Conservation (phyloP, 2,113 vertebrate species). For the Sturnira hondurensis region DNA sequence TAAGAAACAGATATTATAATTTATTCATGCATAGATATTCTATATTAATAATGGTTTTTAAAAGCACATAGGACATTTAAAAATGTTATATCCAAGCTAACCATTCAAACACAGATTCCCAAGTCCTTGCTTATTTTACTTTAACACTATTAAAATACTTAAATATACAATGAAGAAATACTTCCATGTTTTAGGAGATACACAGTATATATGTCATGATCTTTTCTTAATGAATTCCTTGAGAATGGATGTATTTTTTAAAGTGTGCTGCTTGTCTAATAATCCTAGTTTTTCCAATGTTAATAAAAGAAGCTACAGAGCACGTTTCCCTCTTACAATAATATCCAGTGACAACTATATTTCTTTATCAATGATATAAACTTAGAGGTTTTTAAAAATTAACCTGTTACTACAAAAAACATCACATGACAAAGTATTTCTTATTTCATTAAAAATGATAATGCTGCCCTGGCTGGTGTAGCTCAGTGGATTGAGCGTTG, state of each 20-base stretch:
- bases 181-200: neutral
- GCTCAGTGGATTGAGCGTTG: too few relatives aligned
- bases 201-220: neutral
- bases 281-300: neutral
- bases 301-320: neutral
- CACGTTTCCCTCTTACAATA: neutral
- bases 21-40: neutral
- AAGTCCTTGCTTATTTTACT: neutral
- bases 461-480: too few relatives aligned
- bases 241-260: neutral
- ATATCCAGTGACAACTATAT: neutral
- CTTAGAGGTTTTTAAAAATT: neutral
- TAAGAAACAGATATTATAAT: neutral
- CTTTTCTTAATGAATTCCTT: neutral
- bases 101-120: neutral
- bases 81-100: neutral
- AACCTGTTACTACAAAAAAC: neutral
- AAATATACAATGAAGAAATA: neutral
- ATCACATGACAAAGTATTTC: neutral
- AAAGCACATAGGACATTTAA: neutral
- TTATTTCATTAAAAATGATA: neutral
- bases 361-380: neutral
- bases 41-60: neutral
- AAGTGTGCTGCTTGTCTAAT: neutral
- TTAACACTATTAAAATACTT: neutral